Conservation (phyloP, 2,113 vertebrate species). For the Stigmatopora argus region DNA sequence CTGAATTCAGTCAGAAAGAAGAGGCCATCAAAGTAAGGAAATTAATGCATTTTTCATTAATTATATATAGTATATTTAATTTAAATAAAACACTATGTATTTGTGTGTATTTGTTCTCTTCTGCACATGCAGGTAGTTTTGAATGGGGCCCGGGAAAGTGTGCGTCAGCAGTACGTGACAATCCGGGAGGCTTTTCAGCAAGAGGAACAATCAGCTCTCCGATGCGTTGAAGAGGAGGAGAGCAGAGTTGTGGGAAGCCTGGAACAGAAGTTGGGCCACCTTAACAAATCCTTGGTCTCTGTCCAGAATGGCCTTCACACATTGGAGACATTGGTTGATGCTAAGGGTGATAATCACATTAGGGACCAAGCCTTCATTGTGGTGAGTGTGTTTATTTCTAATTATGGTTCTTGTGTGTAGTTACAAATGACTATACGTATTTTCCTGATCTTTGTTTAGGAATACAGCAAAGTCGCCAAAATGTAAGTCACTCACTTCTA, state of each 20-base stretch:
- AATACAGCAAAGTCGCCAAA: constrained; percentile 62
- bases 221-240: constrained; percentile 64
- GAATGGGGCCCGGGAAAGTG: constrained; percentile 24
- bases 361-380: constrained; percentile 70
- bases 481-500: constrained; percentile 53
- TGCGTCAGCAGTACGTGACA: constrained; percentile 65
- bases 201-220: constrained; percentile 64
- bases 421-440: not conserved
- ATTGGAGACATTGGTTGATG: constrained; percentile 57
- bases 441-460: constrained; percentile 47
- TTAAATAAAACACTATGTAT: not conserved
- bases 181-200: constrained; percentile 66
- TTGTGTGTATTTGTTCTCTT: not conserved
- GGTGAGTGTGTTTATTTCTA: constrained; percentile 36
- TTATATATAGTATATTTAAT: not conserved
- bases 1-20: constrained; percentile 59
- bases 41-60: not conserved
- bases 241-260: constrained; percentile 53
- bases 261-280: constrained; percentile 55
- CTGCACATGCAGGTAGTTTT: constrained; percentile 45
- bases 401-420: not conserved
- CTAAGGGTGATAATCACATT: constrained; percentile 44
- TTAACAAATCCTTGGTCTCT: constrained; percentile 45
- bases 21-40: constrained; percentile 49
- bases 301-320: constrained; percentile 54